Evolutionary conservation across 1,140 invertebrate genomes (phyloP), one percentile per base, ranked within the genome.

Genomic region (Phortica variegata): DNA sequence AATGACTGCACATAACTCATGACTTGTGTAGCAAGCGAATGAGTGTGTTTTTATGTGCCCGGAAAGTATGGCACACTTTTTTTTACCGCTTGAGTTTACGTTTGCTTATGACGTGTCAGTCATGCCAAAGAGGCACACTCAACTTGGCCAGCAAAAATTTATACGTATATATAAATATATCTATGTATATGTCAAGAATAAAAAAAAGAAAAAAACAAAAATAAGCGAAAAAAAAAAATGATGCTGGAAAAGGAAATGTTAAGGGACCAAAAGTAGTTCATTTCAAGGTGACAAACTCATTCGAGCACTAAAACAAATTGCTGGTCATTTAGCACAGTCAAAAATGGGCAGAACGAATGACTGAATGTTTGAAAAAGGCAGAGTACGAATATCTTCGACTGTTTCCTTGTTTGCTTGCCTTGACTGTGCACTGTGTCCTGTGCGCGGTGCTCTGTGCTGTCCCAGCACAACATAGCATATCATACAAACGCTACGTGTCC

Each of bases 201-300:
- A n/a, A n/a, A n/a, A n/a, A 26, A 26, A 26, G 10, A 26, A 26
- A 26, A 26, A 26, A 26, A 5, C 23, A 26, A 10, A 26, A 26
- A 26, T 26, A n/a, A n/a, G n/a, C n/a, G n/a, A n/a, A n/a, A n/a
- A n/a, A n/a, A n/a, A n/a, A n/a, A n/a, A n/a, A n/a, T n/a, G n/a
- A n/a, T n/a, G n/a, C n/a, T n/a, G n/a, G n/a, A n/a, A n/a, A n/a
- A n/a, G n/a, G n/a, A n/a, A n/a, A n/a, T n/a, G n/a, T n/a, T n/a
- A n/a, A n/a, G n/a, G n/a, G n/a, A n/a, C n/a, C n/a, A n/a, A 26
- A 26, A 26, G 49, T 53, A 52, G 49, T 52, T 52, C 49, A 52
- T 59, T 62, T 54, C 49, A 56, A 66, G 61, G 62, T 65, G 59
- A 65, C 61, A 65, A 61, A 62, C 62, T 65, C 52, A 56, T 66